Evolutionary conservation across 53 echinoderm and acorn worm genomes (phyloP).

Genomic region (Paracentrotus lividus): DNA sequence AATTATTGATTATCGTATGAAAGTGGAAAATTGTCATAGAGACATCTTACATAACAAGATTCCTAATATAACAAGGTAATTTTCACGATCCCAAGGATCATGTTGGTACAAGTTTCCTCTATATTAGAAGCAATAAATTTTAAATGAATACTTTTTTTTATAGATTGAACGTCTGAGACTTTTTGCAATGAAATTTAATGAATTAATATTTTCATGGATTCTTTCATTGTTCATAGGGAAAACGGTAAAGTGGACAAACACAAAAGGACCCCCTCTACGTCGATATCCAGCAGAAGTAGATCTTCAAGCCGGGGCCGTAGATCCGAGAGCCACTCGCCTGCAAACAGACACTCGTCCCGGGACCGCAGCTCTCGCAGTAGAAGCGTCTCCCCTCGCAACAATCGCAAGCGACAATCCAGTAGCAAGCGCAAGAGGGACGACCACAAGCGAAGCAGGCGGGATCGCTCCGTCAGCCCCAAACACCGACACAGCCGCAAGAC

Average conservation of each 20-base stretch:
- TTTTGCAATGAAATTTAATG: too few relatives aligned
- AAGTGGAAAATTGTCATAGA: too few relatives aligned
- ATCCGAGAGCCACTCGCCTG: constrained; percentile 69
- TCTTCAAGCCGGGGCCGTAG: constrained; percentile 74
- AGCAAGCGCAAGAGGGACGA: constrained; percentile 72
- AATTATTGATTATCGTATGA: too few relatives aligned
- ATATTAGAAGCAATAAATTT: too few relatives aligned
- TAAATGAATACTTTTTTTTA: too few relatives aligned
- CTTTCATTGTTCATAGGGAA: constrained; percentile 69
- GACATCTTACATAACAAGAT: too few relatives aligned
- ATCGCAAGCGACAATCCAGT: constrained; percentile 58
- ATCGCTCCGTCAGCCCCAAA: constrained; percentile 66
- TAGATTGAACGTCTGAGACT: too few relatives aligned
- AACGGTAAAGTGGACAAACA: constrained; percentile 84
- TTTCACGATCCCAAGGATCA: too few relatives aligned
- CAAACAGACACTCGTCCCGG: constrained; percentile 69
- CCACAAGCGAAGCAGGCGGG: constrained; percentile 77
- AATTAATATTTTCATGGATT: too few relatives aligned
- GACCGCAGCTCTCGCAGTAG: constrained; percentile 74
- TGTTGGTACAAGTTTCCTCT: too few relatives aligned
- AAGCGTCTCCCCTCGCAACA: constrained; percentile 71
- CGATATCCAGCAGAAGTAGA: constrained; percentile 73
- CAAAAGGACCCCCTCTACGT: constrained; percentile 68
- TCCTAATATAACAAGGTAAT: too few relatives aligned
- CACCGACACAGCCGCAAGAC: constrained; percentile 76